Conservation (phyloP, 2,113 vertebrate genomes). For the Forbesichthys papilliferus region DNA sequence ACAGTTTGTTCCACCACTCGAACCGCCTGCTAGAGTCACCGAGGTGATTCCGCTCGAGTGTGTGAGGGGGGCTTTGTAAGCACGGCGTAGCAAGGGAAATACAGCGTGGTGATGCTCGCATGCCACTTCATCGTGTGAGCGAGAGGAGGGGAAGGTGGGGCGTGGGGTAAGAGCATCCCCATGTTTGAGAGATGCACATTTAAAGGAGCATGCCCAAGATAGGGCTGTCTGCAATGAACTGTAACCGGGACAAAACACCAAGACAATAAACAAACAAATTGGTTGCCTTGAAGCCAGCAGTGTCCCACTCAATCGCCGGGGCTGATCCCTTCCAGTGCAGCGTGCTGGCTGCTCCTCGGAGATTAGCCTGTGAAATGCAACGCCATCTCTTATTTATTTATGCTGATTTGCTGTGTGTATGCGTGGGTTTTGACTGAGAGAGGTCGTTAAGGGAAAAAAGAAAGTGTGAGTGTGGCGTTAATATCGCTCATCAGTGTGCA, state of each 20-base stretch:
- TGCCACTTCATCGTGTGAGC: slow-evolving; percentile 48
- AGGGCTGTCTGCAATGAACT: slow-evolving; percentile 73
- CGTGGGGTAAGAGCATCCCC: slow-evolving; percentile 11
- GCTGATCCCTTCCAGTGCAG: slow-evolving; percentile 57
- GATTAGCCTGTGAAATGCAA: slow-evolving; percentile 65
- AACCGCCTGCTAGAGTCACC: slow-evolving; percentile 48
- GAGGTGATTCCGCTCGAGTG: slow-evolving; percentile 43
- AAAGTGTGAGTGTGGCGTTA: not conserved
- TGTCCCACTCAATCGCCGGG: slow-evolving; percentile 49
- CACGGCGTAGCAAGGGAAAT: slow-evolving; percentile 39
- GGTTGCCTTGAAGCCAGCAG: slow-evolving; percentile 73
- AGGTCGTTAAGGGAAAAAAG: no score
- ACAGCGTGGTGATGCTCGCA: slow-evolving; percentile 47
- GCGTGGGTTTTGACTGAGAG: not conserved
- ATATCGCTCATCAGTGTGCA: not conserved
- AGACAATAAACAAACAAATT: slow-evolving; percentile 80
- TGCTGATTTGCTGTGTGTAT: slow-evolving; percentile 57
- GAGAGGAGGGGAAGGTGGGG: slow-evolving; percentile 16
- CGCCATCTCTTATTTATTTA: slow-evolving; percentile 67
- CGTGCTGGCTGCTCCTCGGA: slow-evolving; percentile 47
- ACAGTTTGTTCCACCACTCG: slow-evolving; percentile 62
- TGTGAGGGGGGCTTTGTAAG: slow-evolving; percentile 56
- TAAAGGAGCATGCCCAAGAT: slow-evolving; percentile 70
- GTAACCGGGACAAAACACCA: slow-evolving; percentile 74
- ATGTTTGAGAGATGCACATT: slow-evolving; percentile 79